Evolutionary conservation across 1,140 invertebrate species (phyloP), one percentile per base, ranked within the genome.

Genomic region (Listronotus bonariensis): DNA sequence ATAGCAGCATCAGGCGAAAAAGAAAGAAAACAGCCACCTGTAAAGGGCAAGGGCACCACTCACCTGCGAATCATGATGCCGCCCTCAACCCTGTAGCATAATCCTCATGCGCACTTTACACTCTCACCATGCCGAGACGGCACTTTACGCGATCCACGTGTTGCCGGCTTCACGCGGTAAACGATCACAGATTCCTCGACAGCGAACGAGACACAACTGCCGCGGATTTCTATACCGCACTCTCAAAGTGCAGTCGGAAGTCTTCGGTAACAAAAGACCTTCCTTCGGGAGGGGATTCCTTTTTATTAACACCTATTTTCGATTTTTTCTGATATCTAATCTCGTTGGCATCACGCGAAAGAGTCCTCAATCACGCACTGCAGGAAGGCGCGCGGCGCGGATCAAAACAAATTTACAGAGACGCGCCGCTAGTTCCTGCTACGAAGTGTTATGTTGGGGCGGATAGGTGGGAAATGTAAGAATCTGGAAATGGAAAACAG

Each of bases 241-340:
- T 51, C 56, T 12, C 66, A 67, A 51, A 55, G 66, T 64, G 67
- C 68, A 71, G 65, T 74, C 73, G 73, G 73, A 73, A 70, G 68
- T 73, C 73, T 74, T 74, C 73, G 73, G 72, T 62, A 69, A 73
- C 68, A 72, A 73, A 75, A 75, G 70, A 73, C 60, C 49, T 59
- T 68, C 67, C 73, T 66, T 70, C 67, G 67, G 68, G 71, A 70
- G 64, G 66, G 68, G 63, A 66, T 64, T 51, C 52, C 56, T 41
- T 48, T 63, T 36, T 36, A 31, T 66, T 66, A 53, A 53, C 65
- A 67, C 51, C 32, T 34, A 58, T 51, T 52, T 32, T 57, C 49
- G 62, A 38, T 65, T 51, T 58, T 65, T 52, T 53, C 18, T 54
- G 18, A 18, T 51, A 20, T 48, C 31, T 36, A n/a, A 31, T 64